Percentiles rank a stretch among this genome's conserved stretches.
phyloP scores from a whole-genome alignment of 2,113 vertebrate species.

The human region GRCh38 chr12:100925501-100926000 shows the following conservation, averaged over 20 bases:
- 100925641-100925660: neutral
- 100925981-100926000: neutral
- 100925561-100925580: too few species aligned
- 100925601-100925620: too few species aligned
- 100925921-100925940: neutral
- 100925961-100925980: neutral
- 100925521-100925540: too few species aligned
- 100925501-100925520: too few species aligned
- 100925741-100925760: neutral
- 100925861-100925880: neutral
- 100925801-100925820: too few species aligned
- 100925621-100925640: too few species aligned
- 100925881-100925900: neutral
- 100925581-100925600: too few species aligned
- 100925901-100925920: neutral
- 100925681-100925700: neutral
- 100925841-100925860: too few species aligned
- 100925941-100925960: neutral
- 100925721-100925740: neutral
- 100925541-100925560: too few species aligned
- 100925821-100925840: too few species aligned
- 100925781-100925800: neutral
- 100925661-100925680: neutral
- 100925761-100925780: too few species aligned
- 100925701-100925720: neutral